phyloP scores from a whole-genome alignment of 1,140 invertebrate species.

The Drosophila subpulchrella region DNA sequence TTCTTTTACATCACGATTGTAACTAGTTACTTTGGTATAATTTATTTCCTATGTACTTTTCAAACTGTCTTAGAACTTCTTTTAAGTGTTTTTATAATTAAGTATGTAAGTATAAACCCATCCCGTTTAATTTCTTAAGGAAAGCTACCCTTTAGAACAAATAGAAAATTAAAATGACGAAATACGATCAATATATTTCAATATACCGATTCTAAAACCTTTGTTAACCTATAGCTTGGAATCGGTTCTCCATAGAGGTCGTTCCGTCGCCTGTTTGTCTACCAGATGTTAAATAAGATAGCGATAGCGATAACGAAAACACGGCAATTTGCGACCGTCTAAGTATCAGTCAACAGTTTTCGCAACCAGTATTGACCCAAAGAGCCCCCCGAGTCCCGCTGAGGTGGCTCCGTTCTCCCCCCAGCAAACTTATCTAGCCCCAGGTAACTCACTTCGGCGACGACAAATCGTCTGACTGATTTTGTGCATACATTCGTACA shows the following conservation, averaged over 20 bases:
- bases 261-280: constrained; percentile 44
- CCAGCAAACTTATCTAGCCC: constrained; percentile 25
- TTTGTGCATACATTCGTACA: constrained; percentile 7
- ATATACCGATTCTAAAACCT: constrained; percentile 7
- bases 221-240: constrained; percentile 34
- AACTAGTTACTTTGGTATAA: not conserved
- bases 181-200: constrained; percentile 1
- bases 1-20: constrained; percentile 2
- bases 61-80: too few relatives aligned
- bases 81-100: too few relatives aligned
- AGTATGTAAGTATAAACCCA: too few relatives aligned
- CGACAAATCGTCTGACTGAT: constrained; percentile 68
- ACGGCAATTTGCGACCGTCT: constrained; percentile 51
- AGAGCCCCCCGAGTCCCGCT: constrained; percentile 6
- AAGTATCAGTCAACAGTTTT: constrained; percentile 54
- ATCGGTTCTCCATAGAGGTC: constrained; percentile 22
- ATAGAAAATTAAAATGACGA: not conserved
- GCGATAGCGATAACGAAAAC: constrained; percentile 50
- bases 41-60: not conserved
- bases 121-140: not conserved
- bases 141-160: not conserved
- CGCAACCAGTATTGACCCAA: constrained; percentile 45
- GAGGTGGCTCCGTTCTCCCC: not conserved
- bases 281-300: constrained; percentile 53
- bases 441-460: constrained; percentile 38